Conservation (phyloP, 2,888 invertebrate genomes). For the Eupithecia subfuscata region DNA sequence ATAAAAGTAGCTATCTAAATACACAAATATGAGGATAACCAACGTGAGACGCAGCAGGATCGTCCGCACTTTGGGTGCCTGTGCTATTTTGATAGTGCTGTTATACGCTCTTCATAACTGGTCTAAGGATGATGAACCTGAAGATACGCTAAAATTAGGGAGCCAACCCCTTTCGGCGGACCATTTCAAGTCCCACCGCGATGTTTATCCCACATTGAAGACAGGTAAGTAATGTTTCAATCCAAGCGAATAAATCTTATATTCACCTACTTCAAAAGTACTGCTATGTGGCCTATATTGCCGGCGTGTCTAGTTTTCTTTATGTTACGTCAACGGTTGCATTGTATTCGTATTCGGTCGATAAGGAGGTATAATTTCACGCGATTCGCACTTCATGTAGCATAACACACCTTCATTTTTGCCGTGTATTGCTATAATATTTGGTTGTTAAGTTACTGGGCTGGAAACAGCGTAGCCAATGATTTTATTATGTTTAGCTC, state of each 20-base stretch:
- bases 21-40: slow-evolving; percentile 83
- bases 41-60: slow-evolving; percentile 85
- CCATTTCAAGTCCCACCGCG: slow-evolving; percentile 65
- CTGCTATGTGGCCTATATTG: slow-evolving; percentile 53
- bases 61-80: slow-evolving; percentile 79
- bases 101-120: slow-evolving; percentile 86
- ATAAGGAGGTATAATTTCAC: neutral
- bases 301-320: slow-evolving; percentile 56
- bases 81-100: slow-evolving; percentile 83
- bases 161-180: slow-evolving; percentile 45
- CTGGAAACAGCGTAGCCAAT: neutral
- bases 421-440: neutral
- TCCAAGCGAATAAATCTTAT: neutral
- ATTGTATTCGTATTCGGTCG: slow-evolving; percentile 44
- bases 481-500: neutral
- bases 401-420: slow-evolving; percentile 7
- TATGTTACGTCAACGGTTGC: slow-evolving; percentile 53
- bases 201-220: slow-evolving; percentile 71
- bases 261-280: slow-evolving; percentile 37
- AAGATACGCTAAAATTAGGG: slow-evolving; percentile 51
- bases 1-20: slow-evolving; percentile 37
- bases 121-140: slow-evolving; percentile 69
- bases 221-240: slow-evolving; percentile 60
- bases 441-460: neutral
- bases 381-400: neutral